Evolutionary conservation across 2,888 invertebrate species (phyloP), one percentile per base, ranked within the genome.

Genomic region (Pristionchus maxplancki): DNA sequence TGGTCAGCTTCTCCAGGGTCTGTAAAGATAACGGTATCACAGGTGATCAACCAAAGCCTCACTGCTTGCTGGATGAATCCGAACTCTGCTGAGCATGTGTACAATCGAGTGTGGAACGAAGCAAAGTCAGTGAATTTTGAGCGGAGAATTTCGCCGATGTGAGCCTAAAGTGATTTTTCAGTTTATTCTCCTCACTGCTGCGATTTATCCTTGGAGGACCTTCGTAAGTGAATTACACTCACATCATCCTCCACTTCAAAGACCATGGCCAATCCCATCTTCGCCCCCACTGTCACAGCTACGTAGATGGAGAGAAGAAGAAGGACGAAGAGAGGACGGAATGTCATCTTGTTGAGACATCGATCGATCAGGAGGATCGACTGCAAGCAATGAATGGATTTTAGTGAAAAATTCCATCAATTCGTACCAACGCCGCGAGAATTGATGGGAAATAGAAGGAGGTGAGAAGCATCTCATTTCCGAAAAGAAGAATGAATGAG

Each of bases 31-130:
- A 50, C 44, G 34, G 44, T 81, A 17, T 17, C n/a, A n/a, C n/a
- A n/a, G n/a, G n/a, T n/a, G 11, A 17, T 31, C 53, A 34, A 58
- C 0, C 13, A 31, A 15, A 24, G 44, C 17, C 89, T 74, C 53
- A 92, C 95, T 37, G 95, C 95, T 84, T 95, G 94, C 0, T 96
- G 96, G 78, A 97, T 94, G 93, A 97, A 97, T 93, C 97, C 97
- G 94, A 97, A 97, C 89, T 97, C 97, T 0, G 96, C 96, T 0
- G 97, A 96, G 94, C 97, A 97, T 0, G 97, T 97, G 93, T 97
- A 97, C 3, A 97, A 95, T 93, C 97, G 95, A 0, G 97, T 97
- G 93, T 97, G 97, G 93, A 97, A 97, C 91, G 96, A 96, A 92
- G 96, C 96, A 93, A 96, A 97, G 91, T 96, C 95, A 0, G 96